Conservation (phyloP, 2,113 vertebrate species). For the Seriola quinqueradiata region DNA sequence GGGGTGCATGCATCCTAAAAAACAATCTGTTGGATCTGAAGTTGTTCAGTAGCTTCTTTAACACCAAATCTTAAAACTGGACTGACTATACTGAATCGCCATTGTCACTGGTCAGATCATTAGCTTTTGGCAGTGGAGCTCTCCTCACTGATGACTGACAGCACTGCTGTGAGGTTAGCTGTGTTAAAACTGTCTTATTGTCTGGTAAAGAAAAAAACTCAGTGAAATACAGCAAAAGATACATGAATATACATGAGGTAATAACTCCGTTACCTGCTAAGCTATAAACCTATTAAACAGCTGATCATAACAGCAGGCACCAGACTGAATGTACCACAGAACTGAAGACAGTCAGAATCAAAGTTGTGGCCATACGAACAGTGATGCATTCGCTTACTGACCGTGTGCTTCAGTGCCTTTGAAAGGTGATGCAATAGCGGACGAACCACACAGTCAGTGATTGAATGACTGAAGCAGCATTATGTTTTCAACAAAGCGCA, state of each 20-base stretch:
- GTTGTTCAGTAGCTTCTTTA: not conserved
- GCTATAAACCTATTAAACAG: not conserved
- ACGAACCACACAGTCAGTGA: not conserved
- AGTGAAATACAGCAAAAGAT: not conserved
- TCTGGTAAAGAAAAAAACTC: too few relatives aligned
- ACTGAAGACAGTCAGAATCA: not conserved
- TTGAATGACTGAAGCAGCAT: not conserved
- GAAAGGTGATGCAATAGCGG: not conserved
- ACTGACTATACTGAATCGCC: not conserved
- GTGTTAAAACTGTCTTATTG: not conserved
- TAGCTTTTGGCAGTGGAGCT: too few relatives aligned
- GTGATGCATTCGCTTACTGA: not conserved
- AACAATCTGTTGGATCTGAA: too few relatives aligned
- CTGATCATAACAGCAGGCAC: not conserved
- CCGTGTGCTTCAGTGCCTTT: too few relatives aligned
- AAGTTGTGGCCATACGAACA: not conserved
- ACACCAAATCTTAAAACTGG: not conserved
- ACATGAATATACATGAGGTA: not conserved
- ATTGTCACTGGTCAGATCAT: not conserved
- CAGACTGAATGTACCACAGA: too few relatives aligned
- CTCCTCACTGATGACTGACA: not conserved
- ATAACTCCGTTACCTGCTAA: not conserved
- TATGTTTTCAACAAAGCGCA: not conserved
- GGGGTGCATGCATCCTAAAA: not conserved
- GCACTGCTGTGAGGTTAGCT: not conserved